These are phyloP conservation scores for Patella caerulea DNA, from an alignment of 2,888 invertebrate species.

Conservation along the genomic window DNA sequence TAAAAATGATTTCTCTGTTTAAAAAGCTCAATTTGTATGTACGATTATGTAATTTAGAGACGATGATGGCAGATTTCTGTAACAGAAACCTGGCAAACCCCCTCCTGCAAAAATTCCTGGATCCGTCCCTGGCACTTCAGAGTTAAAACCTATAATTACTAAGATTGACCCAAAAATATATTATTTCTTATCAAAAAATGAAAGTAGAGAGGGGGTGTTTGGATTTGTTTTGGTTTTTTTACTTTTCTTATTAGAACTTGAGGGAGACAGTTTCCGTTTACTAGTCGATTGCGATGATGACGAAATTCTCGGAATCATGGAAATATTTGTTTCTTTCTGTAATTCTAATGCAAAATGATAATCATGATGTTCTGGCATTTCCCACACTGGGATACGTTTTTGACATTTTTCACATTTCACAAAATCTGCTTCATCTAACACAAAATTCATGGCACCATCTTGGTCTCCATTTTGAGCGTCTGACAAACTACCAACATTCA, in stretches of 20 bases:
- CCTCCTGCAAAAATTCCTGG: too few relatives aligned
- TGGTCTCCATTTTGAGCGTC: neutral
- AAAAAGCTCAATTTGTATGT: too few relatives aligned
- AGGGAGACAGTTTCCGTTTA: slow-evolving; percentile 8
- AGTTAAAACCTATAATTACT: too few relatives aligned
- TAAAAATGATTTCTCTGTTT: too few relatives aligned
- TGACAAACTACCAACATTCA: neutral
- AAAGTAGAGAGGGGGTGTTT: slow-evolving; percentile 15
- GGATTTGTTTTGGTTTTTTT: slow-evolving; percentile 24
- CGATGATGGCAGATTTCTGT: too few relatives aligned
- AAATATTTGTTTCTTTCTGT: slow-evolving; percentile 36
- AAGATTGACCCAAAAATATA: too few relatives aligned
- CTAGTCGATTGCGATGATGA: neutral
- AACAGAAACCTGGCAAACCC: too few relatives aligned
- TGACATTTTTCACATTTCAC: slow-evolving; percentile 80
- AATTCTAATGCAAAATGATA: slow-evolving; percentile 88
- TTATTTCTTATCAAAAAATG: slow-evolving; percentile 27
- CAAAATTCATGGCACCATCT: neutral
- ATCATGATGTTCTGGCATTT: slow-evolving; percentile 84
- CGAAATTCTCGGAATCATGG: neutral
- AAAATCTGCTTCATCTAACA: slow-evolving; percentile 24
- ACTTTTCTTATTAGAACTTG: neutral
- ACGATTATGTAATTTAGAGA: too few relatives aligned
- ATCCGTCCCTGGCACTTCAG: too few relatives aligned
- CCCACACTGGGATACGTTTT: slow-evolving; percentile 76